Base-by-base conservation (phyloP, 2,888 invertebrate genomes). In the Trichopoda pennipes region DNA sequence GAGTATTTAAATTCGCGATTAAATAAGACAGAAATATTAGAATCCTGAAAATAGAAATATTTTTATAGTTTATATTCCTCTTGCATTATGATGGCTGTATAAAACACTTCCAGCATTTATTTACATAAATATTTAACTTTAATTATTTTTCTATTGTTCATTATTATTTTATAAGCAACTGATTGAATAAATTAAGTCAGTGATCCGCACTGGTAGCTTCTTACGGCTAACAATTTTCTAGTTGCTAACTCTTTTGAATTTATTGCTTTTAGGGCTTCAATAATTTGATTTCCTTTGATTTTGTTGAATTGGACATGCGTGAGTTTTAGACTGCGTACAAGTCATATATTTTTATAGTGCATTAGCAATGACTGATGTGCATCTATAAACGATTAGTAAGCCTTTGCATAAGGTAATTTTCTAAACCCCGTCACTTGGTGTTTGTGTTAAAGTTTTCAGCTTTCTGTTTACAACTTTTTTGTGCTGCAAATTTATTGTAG, bases 341-440 rank as follows among this genome's bases (percentile, higher is more conserved):
- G 23, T 63, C 23, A 38, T 55, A 44, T 28, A 12, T 21, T 38
- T 49, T 35, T n/a, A n/a, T 53, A 32, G 32, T 28, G 16, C 49
- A 28, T 28, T 38, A 12, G 60, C 78, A 58, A 53, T 42, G 51
- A n/a, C 21, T 61, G 19, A 42, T 64, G 38, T 44, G 80, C 60
- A 32, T 17, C 60, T 44, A 35, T 14, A 70, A 76, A 55, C 61
- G 51, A 56, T 77, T 63, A 58, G 69, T 78, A 63, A 74, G 74
- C 74, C 60, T 60, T 81, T 47, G 44, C 51, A 55, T 63, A 58
- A 53, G 77, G 55, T 66, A 72, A 68, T 56, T 68, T 75, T 68
- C 70, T 79, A 79, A 66, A 35, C 42, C 53, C 79, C 75, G 81
- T 78, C 81, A 82, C 55, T 75, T 79, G 66, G 17, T 9, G 51